phyloP scores from a whole-genome alignment of 2,113 vertebrate species.

The Ictalurus punctatus region DNA sequence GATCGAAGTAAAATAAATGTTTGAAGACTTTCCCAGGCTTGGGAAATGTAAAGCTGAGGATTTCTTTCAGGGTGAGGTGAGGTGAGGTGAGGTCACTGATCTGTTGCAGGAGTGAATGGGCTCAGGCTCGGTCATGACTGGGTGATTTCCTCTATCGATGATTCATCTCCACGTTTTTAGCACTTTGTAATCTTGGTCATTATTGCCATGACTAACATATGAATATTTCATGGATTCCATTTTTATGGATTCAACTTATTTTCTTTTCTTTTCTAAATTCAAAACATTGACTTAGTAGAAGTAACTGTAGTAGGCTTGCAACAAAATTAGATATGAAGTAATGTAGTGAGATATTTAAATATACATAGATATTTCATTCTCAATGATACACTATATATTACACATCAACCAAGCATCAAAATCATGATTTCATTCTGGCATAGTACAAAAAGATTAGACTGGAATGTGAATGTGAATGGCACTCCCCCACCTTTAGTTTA shows the following conservation, averaged over 20 bases:
- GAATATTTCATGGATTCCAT: not conserved
- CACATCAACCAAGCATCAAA: not conserved
- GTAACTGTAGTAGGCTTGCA: not conserved
- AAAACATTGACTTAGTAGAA: not conserved
- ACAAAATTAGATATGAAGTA: not conserved
- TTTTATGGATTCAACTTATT: not conserved
- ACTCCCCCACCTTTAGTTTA: not conserved
- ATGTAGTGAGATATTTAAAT: not conserved
- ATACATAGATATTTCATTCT: no score
- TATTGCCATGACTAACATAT: not conserved
- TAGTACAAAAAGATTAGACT: not conserved
- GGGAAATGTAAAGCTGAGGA: not conserved
- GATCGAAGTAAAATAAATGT: constrained; percentile 71
- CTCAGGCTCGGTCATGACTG: not conserved
- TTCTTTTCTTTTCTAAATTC: not conserved
- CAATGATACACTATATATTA: not conserved
- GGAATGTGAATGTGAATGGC: not conserved
- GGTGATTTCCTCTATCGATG: not conserved
- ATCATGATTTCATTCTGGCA: not conserved
- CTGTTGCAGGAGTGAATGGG: not conserved
- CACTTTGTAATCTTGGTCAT: not conserved
- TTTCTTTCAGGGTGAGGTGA: not conserved
- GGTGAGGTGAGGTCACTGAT: not conserved
- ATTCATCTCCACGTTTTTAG: not conserved
- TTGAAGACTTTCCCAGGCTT: not conserved